Evolutionary conservation across 2,113 vertebrate species (phyloP).

Genomic region (Pheucticus melanocephalus): DNA sequence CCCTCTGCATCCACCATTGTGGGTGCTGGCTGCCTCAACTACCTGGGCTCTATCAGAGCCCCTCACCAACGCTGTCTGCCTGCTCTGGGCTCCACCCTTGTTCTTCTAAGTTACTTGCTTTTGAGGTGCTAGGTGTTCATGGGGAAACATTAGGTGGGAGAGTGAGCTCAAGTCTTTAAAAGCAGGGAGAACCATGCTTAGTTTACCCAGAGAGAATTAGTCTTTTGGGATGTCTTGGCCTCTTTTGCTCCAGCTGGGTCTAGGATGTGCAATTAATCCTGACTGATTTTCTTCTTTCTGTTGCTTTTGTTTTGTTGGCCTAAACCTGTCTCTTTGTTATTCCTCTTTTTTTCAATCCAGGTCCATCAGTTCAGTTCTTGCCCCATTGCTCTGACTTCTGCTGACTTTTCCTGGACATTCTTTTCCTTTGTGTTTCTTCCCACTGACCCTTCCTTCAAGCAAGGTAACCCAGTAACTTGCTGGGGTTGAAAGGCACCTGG

Average conservation of each 20-base stretch:
- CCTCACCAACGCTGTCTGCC: accelerated
- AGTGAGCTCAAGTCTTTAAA: background rate
- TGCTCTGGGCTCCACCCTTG: background rate
- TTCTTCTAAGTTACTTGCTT: background rate
- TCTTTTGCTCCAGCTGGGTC: background rate
- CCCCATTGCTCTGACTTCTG: background rate
- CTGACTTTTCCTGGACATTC: background rate
- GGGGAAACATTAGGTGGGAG: background rate
- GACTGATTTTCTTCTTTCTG: background rate
- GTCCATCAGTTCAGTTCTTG: background rate
- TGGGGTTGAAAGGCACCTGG: background rate
- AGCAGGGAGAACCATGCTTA: background rate
- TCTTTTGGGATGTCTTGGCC: background rate
- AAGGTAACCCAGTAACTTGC: background rate
- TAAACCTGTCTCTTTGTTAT: background rate
- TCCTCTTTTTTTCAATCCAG: background rate
- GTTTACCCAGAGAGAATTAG: background rate
- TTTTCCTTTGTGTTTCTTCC: background rate
- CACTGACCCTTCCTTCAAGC: background rate
- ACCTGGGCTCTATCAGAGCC: background rate
- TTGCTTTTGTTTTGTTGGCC: background rate
- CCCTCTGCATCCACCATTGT: background rate
- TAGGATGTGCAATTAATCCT: background rate
- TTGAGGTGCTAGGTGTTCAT: background rate
- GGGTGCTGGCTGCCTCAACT: background rate